Percentiles rank a stretch among this genome's conserved stretches.
Evolutionary conservation across 2,888 invertebrate genomes (phyloP).

Genomic region (Epistrophella euchroma): DNA sequence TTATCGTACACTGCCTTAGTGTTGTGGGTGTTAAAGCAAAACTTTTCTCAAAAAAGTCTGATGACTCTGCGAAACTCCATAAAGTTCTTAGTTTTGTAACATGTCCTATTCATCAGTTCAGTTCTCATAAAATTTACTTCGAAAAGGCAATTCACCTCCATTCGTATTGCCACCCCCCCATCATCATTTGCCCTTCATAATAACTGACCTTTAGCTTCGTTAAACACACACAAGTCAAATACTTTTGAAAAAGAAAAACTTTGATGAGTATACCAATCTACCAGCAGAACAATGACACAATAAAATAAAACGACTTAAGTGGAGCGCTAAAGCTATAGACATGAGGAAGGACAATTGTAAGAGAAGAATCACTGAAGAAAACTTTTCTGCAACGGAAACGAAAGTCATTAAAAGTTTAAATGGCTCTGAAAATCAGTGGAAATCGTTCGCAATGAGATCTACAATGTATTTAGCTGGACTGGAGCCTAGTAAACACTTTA

Average conservation of each 20-base stretch:
- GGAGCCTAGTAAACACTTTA: constrained; percentile 39
- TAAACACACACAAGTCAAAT: constrained; percentile 53
- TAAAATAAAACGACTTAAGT: constrained; percentile 72
- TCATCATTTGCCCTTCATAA: neutral
- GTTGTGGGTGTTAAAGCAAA: too few relatives aligned
- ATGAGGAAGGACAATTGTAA: constrained; percentile 60
- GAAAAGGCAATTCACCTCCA: neutral
- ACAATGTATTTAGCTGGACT: constrained; percentile 28
- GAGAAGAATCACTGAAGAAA: constrained; percentile 25
- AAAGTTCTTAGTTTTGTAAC: constrained; percentile 57
- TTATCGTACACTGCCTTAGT: too few relatives aligned
- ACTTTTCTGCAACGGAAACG: constrained; percentile 67
- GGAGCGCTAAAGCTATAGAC: constrained; percentile 66
- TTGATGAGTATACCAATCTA: constrained; percentile 54
- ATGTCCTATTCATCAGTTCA: constrained; percentile 47
- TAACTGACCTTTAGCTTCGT: constrained; percentile 32
- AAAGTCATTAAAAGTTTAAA: constrained; percentile 75
- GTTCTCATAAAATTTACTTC: constrained; percentile 42
- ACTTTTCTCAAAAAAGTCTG: too few relatives aligned
- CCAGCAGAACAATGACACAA: constrained; percentile 61
- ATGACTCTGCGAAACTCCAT: constrained; percentile 43
- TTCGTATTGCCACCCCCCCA: neutral
- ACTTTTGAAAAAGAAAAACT: constrained; percentile 25
- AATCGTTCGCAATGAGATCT: constrained; percentile 33
- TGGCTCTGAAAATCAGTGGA: constrained; percentile 53